phyloP scores from a whole-genome alignment of 2,888 invertebrate genomes.

The Abscondita cerata region DNA sequence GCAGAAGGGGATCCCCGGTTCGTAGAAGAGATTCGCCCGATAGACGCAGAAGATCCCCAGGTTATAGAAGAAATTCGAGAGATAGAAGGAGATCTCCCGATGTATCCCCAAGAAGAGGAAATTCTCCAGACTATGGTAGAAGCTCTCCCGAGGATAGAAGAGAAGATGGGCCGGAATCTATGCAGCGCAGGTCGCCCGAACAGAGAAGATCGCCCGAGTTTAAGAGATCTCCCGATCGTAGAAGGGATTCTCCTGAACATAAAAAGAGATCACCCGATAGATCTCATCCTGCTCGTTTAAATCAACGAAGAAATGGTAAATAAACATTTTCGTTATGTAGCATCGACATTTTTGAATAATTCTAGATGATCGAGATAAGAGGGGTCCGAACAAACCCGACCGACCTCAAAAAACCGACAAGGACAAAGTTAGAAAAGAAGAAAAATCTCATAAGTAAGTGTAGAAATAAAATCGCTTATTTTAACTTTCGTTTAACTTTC shows the following conservation, averaged over 20 bases:
- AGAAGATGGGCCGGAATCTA: no score
- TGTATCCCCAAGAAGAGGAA: conserved; percentile 15
- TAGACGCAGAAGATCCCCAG: conserved; percentile 20
- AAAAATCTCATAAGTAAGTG: conserved; percentile 22
- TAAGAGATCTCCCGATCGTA: conserved; percentile 28
- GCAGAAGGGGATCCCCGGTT: conserved; percentile 24
- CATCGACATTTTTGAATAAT: not conserved
- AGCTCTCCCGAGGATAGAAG: conserved; percentile 17
- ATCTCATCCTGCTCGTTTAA: conserved; percentile 9
- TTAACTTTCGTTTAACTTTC: no score
- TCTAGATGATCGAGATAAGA: conserved; percentile 25
- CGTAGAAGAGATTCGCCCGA: conserved; percentile 20
- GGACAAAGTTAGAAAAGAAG: conserved; percentile 21
- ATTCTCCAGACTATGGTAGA: conserved; percentile 27
- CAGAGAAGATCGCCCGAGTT: conserved; percentile 9
- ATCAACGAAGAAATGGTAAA: conserved; percentile 29
- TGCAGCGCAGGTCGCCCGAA: conserved; percentile 15
- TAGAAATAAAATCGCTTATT: no score
- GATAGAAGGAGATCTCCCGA: conserved; percentile 31
- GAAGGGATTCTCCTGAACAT: conserved; percentile 31
- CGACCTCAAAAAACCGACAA: conserved; percentile 21
- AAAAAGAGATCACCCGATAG: conserved; percentile 29
- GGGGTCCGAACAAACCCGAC: conserved; percentile 19
- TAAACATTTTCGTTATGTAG: not conserved
- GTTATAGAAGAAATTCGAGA: conserved; percentile 27